Percentiles rank a stretch among this genome's conserved stretches.
phyloP scores from a whole-genome alignment of 2,888 invertebrate genomes.

The Melikaiella ostensackeni region DNA sequence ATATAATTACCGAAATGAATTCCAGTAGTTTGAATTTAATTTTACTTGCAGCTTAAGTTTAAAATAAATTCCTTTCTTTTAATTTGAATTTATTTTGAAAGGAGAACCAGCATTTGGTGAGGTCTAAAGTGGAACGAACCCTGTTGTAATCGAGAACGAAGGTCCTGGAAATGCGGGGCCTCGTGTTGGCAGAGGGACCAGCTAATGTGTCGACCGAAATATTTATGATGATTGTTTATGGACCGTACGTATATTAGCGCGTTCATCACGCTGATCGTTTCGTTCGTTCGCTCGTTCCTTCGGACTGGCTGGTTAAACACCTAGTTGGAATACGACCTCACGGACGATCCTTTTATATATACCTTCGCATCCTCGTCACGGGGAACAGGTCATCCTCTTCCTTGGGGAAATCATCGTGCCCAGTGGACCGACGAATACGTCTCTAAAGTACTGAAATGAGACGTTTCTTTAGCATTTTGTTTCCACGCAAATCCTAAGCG shows the following conservation, averaged over 20 bases:
- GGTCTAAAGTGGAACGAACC: constrained; percentile 35
- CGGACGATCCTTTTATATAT: constrained; percentile 38
- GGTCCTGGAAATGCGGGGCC: constrained; percentile 44
- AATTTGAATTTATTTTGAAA: background rate
- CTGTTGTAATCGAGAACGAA: constrained; percentile 45
- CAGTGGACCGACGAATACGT: constrained; percentile 33
- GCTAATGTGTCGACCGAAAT: constrained; percentile 76
- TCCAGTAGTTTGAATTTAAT: too few relatives aligned
- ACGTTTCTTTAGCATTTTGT: constrained; percentile 13
- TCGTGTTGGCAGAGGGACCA: constrained; percentile 65
- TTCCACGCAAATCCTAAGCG: background rate
- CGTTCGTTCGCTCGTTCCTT: constrained; percentile 45
- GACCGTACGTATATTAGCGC: constrained; percentile 75
- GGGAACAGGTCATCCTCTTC: constrained; percentile 21
- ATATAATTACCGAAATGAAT: too few relatives aligned
- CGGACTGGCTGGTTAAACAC: constrained; percentile 56
- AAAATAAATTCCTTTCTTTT: background rate
- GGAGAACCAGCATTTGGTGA: constrained; percentile 2
- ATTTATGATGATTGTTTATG: constrained; percentile 76
- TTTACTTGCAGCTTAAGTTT: background rate
- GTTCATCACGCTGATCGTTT: constrained; percentile 62
- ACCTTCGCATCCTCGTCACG: constrained; percentile 22
- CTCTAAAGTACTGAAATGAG: constrained; percentile 23
- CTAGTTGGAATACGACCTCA: constrained; percentile 39
- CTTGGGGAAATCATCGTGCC: constrained; percentile 26